Conservation (phyloP, 2,888 invertebrate genomes). For the Luperina testacea region DNA sequence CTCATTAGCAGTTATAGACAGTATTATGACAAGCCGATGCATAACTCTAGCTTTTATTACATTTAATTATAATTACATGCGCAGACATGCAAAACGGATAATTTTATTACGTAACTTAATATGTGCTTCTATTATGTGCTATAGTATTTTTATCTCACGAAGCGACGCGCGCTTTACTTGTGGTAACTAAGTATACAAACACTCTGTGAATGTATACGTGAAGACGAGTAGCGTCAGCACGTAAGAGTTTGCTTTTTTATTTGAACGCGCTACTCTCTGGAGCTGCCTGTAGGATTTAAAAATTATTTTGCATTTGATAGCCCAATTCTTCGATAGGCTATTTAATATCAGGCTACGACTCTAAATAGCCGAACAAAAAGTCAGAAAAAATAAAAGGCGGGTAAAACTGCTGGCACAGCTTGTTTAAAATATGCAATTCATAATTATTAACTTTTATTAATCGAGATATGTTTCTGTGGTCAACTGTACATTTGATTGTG, state of each 20-base stretch:
- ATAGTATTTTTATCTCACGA: background rate
- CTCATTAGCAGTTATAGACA: background rate
- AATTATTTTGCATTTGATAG: background rate
- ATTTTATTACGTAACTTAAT: conserved; percentile 7
- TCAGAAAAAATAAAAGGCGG: background rate
- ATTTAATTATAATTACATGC: conserved; percentile 22
- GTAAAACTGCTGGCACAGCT: background rate
- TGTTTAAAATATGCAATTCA: conserved; percentile 4
- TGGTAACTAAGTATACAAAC: background rate
- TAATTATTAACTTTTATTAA: conserved; percentile 12
- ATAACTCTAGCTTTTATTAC: conserved; percentile 15
- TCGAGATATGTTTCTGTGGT: background rate
- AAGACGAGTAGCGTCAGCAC: background rate
- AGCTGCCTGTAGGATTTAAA: background rate
- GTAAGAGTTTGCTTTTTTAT: background rate
- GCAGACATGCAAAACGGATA: conserved; percentile 2
- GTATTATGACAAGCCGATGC: conserved; percentile 12
- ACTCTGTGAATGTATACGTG: background rate
- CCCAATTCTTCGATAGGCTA: background rate
- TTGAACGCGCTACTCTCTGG: background rate
- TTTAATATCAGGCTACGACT: too few relatives aligned
- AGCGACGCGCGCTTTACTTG: background rate
- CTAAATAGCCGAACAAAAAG: too few relatives aligned
- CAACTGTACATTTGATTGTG: conserved; percentile 13
- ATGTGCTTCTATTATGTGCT: background rate